Evolutionary conservation across 1,140 invertebrate genomes (phyloP).

Genomic region (Argopecten irradians): DNA sequence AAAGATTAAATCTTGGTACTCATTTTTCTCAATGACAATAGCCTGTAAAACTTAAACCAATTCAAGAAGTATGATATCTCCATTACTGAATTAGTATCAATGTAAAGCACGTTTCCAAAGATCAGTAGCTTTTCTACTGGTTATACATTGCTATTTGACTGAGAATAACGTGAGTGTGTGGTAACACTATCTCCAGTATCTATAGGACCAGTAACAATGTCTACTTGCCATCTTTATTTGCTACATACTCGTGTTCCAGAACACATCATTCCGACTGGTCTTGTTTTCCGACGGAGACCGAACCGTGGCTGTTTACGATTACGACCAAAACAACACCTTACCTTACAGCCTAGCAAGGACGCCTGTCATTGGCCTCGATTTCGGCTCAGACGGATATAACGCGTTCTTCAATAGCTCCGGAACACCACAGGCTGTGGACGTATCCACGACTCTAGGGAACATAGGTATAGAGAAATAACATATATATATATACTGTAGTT

Average conservation of each 20-base stretch:
- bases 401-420: background rate
- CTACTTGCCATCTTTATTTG: background rate
- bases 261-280: constrained; percentile 26
- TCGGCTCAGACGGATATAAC: background rate
- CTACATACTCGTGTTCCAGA: background rate
- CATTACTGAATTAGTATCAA: no score
- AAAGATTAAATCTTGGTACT: no score
- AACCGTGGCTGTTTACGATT: background rate
- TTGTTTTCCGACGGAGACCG: constrained; percentile 37
- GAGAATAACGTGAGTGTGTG: background rate
- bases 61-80: no score
- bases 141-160: background rate
- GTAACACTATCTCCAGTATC: background rate
- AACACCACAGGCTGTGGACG: background rate
- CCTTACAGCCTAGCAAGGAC: background rate
- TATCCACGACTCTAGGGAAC: constrained; percentile 20
- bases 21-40: no score
- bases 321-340: constrained; percentile 13
- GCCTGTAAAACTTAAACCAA: no score
- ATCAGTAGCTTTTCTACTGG: no score
- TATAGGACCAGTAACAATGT: no score
- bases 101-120: no score
- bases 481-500: no score
- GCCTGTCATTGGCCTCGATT: constrained; percentile 15
- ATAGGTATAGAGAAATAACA: background rate